phyloP scores from a whole-genome alignment of 2,797 vertebrate genomes.

The Halcyon badia region DNA sequence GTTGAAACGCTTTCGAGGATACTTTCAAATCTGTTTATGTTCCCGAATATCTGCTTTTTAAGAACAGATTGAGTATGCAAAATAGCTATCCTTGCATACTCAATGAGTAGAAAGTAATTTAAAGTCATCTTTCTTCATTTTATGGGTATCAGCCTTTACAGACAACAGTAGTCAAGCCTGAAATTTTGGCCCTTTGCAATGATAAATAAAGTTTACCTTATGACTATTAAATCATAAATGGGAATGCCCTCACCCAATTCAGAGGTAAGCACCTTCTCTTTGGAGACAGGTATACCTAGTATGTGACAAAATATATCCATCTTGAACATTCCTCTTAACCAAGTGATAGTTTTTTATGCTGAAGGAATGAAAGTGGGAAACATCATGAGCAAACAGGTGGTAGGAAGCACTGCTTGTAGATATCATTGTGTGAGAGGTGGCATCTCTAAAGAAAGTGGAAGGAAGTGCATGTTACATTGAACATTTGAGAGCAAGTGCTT shows the following conservation, averaged over 20 bases:
- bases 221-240: background rate
- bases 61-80: background rate
- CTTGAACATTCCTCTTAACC: background rate
- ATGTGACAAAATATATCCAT: background rate
- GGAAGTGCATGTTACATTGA: background rate
- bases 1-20: background rate
- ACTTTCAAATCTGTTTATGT: background rate
- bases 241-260: background rate
- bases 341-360: background rate
- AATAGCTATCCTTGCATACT: background rate
- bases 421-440: background rate
- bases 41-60: background rate
- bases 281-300: background rate
- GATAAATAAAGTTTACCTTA: background rate
- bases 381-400: background rate
- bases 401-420: background rate
- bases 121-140: background rate
- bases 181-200: background rate
- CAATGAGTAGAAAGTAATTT: background rate
- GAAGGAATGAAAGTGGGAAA: background rate
- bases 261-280: background rate
- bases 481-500: background rate
- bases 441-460: background rate
- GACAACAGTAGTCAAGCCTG: background rate
- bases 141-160: background rate